phyloP scores from a whole-genome alignment of 2,113 vertebrate genomes.

The Entosphenus tridentatus region DNA sequence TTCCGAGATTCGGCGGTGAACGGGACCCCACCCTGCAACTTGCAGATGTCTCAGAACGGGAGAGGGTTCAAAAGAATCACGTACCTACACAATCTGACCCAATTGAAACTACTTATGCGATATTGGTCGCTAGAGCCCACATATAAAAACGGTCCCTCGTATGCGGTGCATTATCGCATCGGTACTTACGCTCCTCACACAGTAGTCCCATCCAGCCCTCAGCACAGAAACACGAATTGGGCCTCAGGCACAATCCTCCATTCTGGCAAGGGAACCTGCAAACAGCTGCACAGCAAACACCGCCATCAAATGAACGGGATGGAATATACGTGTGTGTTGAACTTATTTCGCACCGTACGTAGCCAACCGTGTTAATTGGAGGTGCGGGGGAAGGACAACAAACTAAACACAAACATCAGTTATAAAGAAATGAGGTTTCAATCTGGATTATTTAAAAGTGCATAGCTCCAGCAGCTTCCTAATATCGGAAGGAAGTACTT shows the following conservation, averaged over 20 bases:
- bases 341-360: slow-evolving; percentile 6
- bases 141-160: too few species aligned
- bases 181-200: slow-evolving; percentile 73
- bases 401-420: slow-evolving; percentile 4
- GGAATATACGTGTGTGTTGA: background rate
- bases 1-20: too few species aligned
- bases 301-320: slow-evolving; percentile 7
- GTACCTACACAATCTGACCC: too few species aligned
- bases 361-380: too few species aligned
- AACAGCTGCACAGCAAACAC: slow-evolving; percentile 34
- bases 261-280: slow-evolving; percentile 84
- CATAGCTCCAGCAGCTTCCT: background rate
- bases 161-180: too few species aligned
- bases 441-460: background rate
- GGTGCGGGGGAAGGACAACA: too few species aligned
- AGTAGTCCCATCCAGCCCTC: slow-evolving; percentile 91
- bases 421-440: slow-evolving; percentile 7
- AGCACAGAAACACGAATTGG: slow-evolving; percentile 62
- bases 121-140: too few species aligned
- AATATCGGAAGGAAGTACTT: too few species aligned
- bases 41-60: too few species aligned
- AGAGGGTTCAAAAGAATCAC: too few species aligned
- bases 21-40: too few species aligned
- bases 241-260: slow-evolving; percentile 62
- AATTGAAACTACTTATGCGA: too few species aligned